A percentile compares a stretch with the other conserved stretches of the same genome.
phyloP scores from a whole-genome alignment of 2,113 vertebrate genomes.

The Ailuropoda melanoleuca region DNA sequence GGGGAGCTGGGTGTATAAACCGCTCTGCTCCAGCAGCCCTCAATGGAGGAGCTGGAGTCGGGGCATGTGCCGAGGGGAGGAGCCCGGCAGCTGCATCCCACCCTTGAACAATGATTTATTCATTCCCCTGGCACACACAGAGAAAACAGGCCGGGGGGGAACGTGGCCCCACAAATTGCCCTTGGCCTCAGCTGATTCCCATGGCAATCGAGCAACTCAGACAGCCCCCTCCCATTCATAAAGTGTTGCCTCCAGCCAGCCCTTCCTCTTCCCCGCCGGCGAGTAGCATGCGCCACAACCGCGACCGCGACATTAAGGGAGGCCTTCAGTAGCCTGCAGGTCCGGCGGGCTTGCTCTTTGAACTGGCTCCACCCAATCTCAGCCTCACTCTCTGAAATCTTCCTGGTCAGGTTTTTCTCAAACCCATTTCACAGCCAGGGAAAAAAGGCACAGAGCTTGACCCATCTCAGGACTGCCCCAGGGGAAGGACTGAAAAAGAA shows the following conservation, averaged over 20 bases:
- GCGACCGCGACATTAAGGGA: not conserved
- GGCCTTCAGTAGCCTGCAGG: not conserved
- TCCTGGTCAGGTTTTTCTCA: not conserved
- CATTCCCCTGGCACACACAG: conserved; percentile 73
- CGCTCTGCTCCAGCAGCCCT: conserved; percentile 82
- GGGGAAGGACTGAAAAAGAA: not conserved
- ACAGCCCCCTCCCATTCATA: not conserved
- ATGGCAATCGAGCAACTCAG: not conserved
- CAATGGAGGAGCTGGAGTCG: conserved; percentile 81
- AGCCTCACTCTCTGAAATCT: not conserved
- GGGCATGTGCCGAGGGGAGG: conserved; percentile 85
- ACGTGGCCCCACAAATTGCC: conserved; percentile 58
- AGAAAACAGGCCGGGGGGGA: conserved; percentile 14
- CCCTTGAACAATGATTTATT: conserved; percentile 89
- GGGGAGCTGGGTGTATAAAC: conserved; percentile 87
- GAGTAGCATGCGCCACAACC: not conserved
- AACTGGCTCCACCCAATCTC: not conserved
- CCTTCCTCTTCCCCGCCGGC: not conserved
- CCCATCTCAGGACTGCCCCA: not conserved
- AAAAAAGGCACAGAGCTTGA: not conserved
- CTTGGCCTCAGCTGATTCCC: conserved; percentile 54
- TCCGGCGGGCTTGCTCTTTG: not conserved
- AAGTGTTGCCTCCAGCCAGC: not conserved
- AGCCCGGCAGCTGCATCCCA: conserved; percentile 87
- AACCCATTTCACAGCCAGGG: not conserved